phyloP scores from a whole-genome alignment of 2,888 invertebrate species.

The Sinodicranocentrus sp. region DNA sequence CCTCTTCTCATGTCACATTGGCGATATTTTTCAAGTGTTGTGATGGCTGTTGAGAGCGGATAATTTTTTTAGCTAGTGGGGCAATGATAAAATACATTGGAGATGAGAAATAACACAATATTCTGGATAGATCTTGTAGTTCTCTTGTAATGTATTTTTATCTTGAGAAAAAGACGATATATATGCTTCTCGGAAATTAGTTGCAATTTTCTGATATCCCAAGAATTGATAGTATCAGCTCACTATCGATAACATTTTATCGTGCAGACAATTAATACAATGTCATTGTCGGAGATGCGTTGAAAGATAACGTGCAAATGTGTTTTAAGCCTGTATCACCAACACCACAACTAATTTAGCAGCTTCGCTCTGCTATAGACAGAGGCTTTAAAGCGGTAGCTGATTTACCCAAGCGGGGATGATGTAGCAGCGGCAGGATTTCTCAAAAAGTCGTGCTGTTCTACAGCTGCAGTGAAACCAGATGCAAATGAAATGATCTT shows the following conservation, averaged over 20 bases:
- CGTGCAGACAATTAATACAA: background rate
- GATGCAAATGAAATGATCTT: background rate
- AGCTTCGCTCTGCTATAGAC: too few relatives aligned
- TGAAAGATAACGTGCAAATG: conserved; percentile 51
- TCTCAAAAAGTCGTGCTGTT: too few relatives aligned
- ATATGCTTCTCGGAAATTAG: too few relatives aligned
- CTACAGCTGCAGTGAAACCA: too few relatives aligned
- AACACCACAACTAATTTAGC: conserved; percentile 17
- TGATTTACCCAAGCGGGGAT: too few relatives aligned
- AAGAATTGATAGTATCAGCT: too few relatives aligned
- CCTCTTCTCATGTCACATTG: conserved; percentile 13
- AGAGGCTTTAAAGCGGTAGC: too few relatives aligned
- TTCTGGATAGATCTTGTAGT: background rate
- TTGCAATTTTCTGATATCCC: too few relatives aligned
- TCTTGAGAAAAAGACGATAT: too few relatives aligned
- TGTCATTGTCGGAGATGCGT: conserved; percentile 33
- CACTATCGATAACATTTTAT: too few relatives aligned
- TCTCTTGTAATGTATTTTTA: too few relatives aligned
- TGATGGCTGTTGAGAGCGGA: conserved; percentile 31
- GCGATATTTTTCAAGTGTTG: conserved; percentile 7
- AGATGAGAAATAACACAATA: conserved; percentile 40
- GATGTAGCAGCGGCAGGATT: too few relatives aligned
- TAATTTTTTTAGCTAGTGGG: conserved; percentile 12
- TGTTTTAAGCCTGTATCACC: conserved; percentile 39
- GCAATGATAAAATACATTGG: conserved; percentile 42